Percentiles rank a stretch among this genome's conserved stretches.
Conservation (phyloP, 2,113 vertebrate genomes). For the Ranitomeya imitator region DNA sequence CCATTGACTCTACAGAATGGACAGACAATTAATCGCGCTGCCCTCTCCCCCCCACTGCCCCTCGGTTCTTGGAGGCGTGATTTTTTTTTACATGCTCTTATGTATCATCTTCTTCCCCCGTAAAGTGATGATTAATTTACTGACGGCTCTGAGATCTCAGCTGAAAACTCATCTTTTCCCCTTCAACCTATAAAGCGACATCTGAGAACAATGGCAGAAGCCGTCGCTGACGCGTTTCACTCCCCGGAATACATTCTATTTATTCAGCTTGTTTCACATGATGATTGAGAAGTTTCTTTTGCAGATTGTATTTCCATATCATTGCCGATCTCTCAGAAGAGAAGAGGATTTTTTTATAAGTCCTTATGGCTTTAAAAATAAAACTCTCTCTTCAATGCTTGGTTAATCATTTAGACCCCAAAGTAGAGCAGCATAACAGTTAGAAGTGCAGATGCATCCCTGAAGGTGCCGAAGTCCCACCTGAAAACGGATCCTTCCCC, state of each 20-base stretch:
- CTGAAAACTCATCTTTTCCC: background rate
- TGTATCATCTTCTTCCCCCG: background rate
- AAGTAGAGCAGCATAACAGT: background rate
- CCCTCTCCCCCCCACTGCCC: background rate
- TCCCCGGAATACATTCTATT: constrained; percentile 3
- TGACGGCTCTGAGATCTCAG: constrained; percentile 30
- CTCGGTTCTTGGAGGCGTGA: background rate
- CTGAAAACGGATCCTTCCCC: no score
- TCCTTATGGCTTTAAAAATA: background rate
- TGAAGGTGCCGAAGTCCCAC: no score
- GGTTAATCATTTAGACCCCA: background rate
- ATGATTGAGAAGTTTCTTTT: background rate
- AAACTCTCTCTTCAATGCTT: background rate
- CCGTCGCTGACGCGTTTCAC: background rate
- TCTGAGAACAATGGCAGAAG: constrained; percentile 19
- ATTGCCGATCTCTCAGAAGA: background rate
- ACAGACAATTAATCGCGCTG: constrained; percentile 6
- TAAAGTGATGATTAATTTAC: constrained; percentile 35
- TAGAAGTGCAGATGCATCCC: no score
- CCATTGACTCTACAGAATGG: background rate
- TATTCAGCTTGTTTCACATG: constrained; percentile 7
- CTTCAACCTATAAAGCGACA: background rate
- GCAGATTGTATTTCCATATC: constrained; percentile 9
- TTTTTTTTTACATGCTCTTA: background rate
- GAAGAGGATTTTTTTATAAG: background rate